Conservation (phyloP, 2,113 vertebrate genomes). For the Phocoena sinus region DNA sequence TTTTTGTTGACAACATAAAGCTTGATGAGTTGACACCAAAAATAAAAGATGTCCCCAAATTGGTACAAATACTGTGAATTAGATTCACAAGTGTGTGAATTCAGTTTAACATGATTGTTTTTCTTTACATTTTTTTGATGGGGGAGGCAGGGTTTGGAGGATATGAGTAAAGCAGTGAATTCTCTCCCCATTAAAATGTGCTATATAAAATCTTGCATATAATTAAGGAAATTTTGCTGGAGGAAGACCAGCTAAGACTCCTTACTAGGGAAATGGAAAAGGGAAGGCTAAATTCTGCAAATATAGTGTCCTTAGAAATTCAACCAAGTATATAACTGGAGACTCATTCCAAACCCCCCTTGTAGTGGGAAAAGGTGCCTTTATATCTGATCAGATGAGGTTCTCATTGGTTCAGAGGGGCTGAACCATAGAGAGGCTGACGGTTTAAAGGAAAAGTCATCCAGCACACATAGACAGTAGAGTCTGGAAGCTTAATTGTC, state of each 20-base stretch:
- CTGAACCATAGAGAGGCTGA: not conserved
- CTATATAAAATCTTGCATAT: not conserved
- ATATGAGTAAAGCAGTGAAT: not conserved
- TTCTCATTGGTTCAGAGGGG: not conserved
- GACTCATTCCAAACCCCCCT: not conserved
- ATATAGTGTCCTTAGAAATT: not conserved
- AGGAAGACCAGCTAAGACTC: not conserved
- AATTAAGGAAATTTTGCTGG: not conserved
- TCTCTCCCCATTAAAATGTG: not conserved
- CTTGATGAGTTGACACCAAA: not conserved
- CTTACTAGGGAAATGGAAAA: not conserved
- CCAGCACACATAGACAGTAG: not conserved
- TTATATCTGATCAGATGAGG: not conserved
- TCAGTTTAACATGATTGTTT: conserved; percentile 14
- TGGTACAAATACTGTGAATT: not conserved
- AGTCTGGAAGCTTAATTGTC: not conserved
- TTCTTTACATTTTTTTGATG: not conserved
- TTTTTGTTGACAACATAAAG: not conserved
- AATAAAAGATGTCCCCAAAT: not conserved
- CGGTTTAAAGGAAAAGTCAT: not conserved
- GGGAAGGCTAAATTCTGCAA: not conserved
- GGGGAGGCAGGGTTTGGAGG: not conserved
- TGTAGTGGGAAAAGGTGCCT: not conserved
- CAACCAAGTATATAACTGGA: not conserved
- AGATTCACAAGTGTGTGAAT: not conserved